Evolutionary conservation across 2,797 vertebrate species (phyloP).

Genomic region (Manis pentadactyla): DNA sequence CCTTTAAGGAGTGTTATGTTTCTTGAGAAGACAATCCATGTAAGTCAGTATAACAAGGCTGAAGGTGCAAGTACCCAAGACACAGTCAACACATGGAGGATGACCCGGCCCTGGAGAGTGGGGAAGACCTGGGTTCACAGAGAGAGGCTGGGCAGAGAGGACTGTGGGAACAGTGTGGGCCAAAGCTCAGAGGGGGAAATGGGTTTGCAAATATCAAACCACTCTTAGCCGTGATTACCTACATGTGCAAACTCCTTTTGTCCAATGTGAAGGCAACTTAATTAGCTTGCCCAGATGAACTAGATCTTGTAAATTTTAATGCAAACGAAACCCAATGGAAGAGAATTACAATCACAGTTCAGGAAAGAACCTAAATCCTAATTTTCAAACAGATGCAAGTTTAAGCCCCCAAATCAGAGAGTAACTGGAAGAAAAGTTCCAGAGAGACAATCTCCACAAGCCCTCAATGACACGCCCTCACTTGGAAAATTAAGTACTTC

Average conservation of each 20-base stretch:
- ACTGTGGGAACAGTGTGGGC: background rate
- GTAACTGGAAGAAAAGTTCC: background rate
- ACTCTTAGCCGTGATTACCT: background rate
- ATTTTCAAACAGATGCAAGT: background rate
- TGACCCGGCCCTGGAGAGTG: background rate
- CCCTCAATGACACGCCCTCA: background rate
- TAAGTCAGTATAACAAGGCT: background rate
- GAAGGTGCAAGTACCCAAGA: background rate
- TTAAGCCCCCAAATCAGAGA: background rate
- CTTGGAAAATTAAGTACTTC: background rate
- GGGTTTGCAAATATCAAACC: background rate
- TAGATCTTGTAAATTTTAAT: background rate
- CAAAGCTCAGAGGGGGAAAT: background rate
- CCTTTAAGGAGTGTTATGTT: background rate
- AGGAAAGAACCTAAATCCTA: background rate
- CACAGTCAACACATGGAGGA: background rate
- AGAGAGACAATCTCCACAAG: accelerated
- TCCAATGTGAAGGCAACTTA: background rate
- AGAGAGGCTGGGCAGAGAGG: background rate
- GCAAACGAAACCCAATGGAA: background rate
- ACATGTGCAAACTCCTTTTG: background rate
- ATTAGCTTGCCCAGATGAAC: background rate
- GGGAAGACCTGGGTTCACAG: background rate
- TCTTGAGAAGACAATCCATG: background rate
- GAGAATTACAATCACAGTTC: background rate